Base-by-base conservation (phyloP, 2,797 vertebrate species). In the Ambastaia sidthimunki region DNA sequence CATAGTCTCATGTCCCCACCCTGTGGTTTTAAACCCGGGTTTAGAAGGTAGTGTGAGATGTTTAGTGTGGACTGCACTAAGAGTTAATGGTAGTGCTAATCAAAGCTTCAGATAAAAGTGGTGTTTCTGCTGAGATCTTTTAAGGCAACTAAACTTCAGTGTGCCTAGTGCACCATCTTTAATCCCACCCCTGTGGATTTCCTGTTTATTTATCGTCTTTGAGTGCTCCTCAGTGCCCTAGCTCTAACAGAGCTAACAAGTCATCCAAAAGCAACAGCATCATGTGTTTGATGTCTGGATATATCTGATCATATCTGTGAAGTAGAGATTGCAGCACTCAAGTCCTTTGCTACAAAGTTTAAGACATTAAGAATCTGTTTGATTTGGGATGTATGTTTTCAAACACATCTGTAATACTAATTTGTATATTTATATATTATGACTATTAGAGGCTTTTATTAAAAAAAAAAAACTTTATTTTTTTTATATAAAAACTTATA, bases 101-200 rank as follows among this genome's bases (percentile, higher is more conserved):
- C 87, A 89, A 52, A 47, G 50, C 62, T 80, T 87, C 60, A 82
- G 85, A 89, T 89, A 84, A 89, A 91, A 91, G 87, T 76, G 82
- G 87, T 77, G 82, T 57, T 82, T 85, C 52, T 37, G 65, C 63
- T 19, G 52, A 62, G 28, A 37, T 59, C 60, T 67, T 72, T 67
- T 82, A 83, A 77, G 81, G 80, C 85, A 81, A 55, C 71, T 66
- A 75, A 86, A 75, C 81, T 74, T 75, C 71, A 84, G 71, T 81
- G 87, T 76, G 74, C 48, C 63, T 28, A 57, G 70, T 80, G 89
- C 85, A 84, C 70, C 52, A 21, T 66, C 59, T 75, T 41, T 44
- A 52, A 47, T 41, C 72, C 12, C 28, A 75, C 47, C 47, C 66
- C 34, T 31, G 48, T 52, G 28, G 55, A 69, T 83, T 44, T 71